These are phyloP conservation scores for Myotis davidii DNA, from an alignment of 2,113 vertebrate genomes.

Conservation along the genomic window DNA sequence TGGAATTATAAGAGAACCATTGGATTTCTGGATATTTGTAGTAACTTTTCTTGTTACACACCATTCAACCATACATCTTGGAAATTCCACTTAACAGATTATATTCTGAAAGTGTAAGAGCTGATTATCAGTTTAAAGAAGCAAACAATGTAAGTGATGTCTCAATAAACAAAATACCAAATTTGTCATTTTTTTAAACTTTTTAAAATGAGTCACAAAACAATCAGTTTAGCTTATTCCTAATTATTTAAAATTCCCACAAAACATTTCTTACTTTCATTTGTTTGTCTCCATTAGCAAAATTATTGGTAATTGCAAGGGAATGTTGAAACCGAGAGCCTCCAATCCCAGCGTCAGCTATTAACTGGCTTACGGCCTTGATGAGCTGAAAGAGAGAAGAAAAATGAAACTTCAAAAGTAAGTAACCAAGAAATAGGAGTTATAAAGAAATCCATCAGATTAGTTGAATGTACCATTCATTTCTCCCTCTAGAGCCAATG, in stretches of 20 bases:
- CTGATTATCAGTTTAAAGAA: background rate
- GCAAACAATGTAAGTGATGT: background rate
- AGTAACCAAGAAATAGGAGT: background rate
- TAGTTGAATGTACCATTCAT: background rate
- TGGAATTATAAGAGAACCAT: background rate
- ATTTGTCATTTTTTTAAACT: background rate
- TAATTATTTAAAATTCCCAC: background rate
- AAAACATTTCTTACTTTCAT: constrained; percentile 92
- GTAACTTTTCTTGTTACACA: background rate
- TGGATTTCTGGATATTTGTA: background rate
- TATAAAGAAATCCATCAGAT: background rate
- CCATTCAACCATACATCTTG: background rate
- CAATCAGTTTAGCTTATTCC: background rate
- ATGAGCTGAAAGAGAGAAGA: constrained; percentile 90
- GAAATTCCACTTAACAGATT: background rate
- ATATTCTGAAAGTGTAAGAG: background rate
- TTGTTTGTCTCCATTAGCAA: constrained; percentile 97
- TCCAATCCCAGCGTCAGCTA: constrained; percentile 97
- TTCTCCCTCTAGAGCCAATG: background rate
- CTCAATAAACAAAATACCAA: background rate
- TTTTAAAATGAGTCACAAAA: background rate
- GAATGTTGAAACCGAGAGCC: constrained; percentile 98
- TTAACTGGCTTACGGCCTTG: constrained; percentile 98
- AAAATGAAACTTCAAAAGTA: background rate
- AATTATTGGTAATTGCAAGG: constrained; percentile 97